These are phyloP conservation scores for Epirrhoe tristata DNA, from an alignment of 2,888 invertebrate genomes.

Conservation along the genomic window DNA sequence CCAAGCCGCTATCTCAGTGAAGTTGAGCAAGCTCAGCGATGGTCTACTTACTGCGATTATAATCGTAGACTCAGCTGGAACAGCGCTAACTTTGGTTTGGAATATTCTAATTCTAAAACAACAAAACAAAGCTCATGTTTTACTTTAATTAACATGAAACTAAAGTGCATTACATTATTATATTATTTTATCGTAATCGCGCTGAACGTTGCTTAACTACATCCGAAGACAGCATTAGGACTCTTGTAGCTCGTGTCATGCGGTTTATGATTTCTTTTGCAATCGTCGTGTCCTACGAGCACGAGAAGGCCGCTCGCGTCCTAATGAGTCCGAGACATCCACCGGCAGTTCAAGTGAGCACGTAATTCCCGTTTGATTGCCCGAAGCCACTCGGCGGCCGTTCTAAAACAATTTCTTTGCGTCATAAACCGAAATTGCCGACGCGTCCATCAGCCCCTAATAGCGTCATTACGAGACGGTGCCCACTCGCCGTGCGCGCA, in stretches of 20 bases:
- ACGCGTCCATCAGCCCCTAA: slow-evolving; percentile 36
- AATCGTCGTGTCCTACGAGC: not conserved
- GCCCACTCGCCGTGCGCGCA: slow-evolving; percentile 20
- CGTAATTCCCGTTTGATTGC: slow-evolving; percentile 33
- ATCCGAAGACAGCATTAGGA: too few species aligned
- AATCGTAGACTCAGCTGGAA: not conserved
- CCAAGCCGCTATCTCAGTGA: not conserved
- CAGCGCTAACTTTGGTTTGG: not conserved
- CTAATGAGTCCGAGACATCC: slow-evolving; percentile 17
- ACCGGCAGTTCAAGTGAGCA: slow-evolving; percentile 13
- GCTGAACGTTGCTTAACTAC: too few species aligned
- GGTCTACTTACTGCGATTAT: not conserved
- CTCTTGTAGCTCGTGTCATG: not conserved
- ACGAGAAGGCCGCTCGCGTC: not conserved
- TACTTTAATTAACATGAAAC: too few species aligned
- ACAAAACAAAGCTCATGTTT: too few species aligned
- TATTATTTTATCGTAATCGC: too few species aligned
- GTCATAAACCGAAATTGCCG: slow-evolving; percentile 29
- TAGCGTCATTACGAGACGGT: slow-evolving; percentile 30
- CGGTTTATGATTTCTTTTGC: not conserved
- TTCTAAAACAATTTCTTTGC: slow-evolving; percentile 32
- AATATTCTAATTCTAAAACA: too few species aligned
- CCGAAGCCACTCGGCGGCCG: slow-evolving; percentile 14
- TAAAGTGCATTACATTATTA: too few species aligned
- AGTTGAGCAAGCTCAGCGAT: slow-evolving; percentile 1